These are phyloP conservation scores for Drosophila subobscura DNA, from an alignment of 1,140 invertebrate genomes.

Conservation along the genomic window DNA sequence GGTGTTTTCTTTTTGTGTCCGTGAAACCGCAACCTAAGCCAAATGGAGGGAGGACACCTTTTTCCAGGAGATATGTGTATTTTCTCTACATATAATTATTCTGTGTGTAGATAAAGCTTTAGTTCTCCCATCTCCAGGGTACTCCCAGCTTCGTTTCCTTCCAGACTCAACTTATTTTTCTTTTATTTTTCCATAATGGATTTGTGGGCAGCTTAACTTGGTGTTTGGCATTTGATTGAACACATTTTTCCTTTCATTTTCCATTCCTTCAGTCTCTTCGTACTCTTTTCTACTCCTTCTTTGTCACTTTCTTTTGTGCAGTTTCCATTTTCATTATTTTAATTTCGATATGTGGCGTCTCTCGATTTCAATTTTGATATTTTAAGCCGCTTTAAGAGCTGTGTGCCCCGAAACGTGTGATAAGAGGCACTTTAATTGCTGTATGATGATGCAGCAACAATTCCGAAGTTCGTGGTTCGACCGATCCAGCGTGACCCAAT, in stretches of 20 bases:
- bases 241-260: constrained; percentile 27
- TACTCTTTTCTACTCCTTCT: constrained; percentile 6
- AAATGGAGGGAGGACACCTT: not conserved
- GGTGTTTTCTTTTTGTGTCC: constrained; percentile 17
- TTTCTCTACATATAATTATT: no score
- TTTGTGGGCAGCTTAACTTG: constrained; percentile 68
- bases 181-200: constrained; percentile 49
- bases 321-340: constrained; percentile 1
- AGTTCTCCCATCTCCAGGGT: constrained; percentile 5
- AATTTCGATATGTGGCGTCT: constrained; percentile 2
- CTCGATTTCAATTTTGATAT: constrained; percentile 23
- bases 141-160: not conserved
- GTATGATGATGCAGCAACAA: constrained; percentile 58
- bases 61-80: not conserved
- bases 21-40: constrained; percentile 25
- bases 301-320: no score
- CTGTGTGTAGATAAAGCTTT: no score
- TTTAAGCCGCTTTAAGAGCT: constrained; percentile 25
- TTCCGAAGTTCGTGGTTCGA: constrained; percentile 5
- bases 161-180: not conserved
- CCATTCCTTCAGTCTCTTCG: constrained; percentile 16
- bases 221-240: constrained; percentile 67
- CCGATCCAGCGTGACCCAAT: constrained; percentile 50
- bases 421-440: constrained; percentile 64
- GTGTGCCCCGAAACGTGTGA: constrained; percentile 60